Evolutionary conservation across 1,140 invertebrate genomes (phyloP), one percentile per base, ranked within the genome.

Genomic region (Aphaenogaster rudis): DNA sequence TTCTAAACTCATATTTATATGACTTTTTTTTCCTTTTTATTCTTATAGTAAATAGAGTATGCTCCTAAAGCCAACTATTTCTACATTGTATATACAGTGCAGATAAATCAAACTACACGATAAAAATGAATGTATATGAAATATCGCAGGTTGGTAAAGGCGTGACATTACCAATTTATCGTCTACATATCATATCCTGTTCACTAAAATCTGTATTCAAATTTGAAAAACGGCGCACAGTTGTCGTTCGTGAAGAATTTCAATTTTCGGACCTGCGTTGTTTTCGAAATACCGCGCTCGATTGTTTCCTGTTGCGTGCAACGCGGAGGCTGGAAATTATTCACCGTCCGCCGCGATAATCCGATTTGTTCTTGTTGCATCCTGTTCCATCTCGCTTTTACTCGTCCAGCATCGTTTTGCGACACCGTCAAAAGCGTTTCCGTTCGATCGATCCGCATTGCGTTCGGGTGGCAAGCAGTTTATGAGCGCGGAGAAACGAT

Each of bases 361-460:
- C 71, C 42, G 71, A 85, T 85, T 85, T 85, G 36, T 76, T 85
- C 45, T 63, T 63, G 67, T 52, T 15, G 61, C 48, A 45, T 76
- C 33, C 9, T 71, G 42, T 15, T 48, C 42, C 33, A 17, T n/a
- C 77, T 79, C 69, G 42, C 69, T 61, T 76, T 52, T 76, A 36
- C 28, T 42, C 11, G 17, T 64, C 36, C 28, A 45, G 72, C 72
- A 2, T 52, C 11, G 13, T 84, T 76, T 50, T 61, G 48, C 28
- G 13, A 74, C 42, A 76, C 45, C 21, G 36, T 76, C 81, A 48
- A 39, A 7, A 76, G 21, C 48, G 59, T 64, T 77, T 76, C 45
- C 71, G 59, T 76, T 76, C 71, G 45, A 74, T 74, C 54, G 42
- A 84, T 48, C 54, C 52, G 66, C 50, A 52, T 57, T 45, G 59